Evolutionary conservation across 92 coral and sea anemone species (phyloP), one percentile per base, ranked within the genome.

Genomic region (Phenganax subtilis): DNA sequence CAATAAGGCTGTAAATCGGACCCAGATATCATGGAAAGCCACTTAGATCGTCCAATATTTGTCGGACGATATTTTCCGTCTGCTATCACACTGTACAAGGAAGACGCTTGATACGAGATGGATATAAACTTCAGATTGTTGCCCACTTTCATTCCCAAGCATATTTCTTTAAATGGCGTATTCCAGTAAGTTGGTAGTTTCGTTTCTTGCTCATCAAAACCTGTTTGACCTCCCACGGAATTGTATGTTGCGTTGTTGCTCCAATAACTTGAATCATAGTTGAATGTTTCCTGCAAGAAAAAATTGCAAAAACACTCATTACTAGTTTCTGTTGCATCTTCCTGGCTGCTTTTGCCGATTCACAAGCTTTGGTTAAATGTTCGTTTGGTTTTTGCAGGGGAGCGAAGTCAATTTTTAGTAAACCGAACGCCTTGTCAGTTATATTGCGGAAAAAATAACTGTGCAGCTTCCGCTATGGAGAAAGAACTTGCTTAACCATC

Each of bases 61-160:
- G 88, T 85, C 20, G 47, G 6, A 12, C 51, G 47, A 68, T 30
- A 14, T 15, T 7, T 61, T 8, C 28, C 28, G n/a, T 61, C 28
- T 17, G 28, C 67, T 6, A 61, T 61, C 28, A 14, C 71, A 7
- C 47, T 25, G 52, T 27, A 31, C 29, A 58, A 62, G 8, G 75
- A 68, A 47, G 56, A 9, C 8, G 73, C 55, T 60, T 55, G 15
- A 9, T 54, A 76, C 25, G 9, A 7, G 47, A 54, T 12, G 1
- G 52, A 12, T 57, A 44, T 75, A 10, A 15, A 54, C 15, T 76
- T 57, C 0, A 57, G n/a, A 57, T 80, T 11, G 55, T 64, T 55
- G n/a, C 63, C 17, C 3, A 72, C 66, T 28, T 56, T 86, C 80
- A 75, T 82, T 76, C 84, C 86, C 12, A 86, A 53, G 54, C 89